Conservation (phyloP, 2,888 invertebrate species). For the Amphipoea lucens region DNA sequence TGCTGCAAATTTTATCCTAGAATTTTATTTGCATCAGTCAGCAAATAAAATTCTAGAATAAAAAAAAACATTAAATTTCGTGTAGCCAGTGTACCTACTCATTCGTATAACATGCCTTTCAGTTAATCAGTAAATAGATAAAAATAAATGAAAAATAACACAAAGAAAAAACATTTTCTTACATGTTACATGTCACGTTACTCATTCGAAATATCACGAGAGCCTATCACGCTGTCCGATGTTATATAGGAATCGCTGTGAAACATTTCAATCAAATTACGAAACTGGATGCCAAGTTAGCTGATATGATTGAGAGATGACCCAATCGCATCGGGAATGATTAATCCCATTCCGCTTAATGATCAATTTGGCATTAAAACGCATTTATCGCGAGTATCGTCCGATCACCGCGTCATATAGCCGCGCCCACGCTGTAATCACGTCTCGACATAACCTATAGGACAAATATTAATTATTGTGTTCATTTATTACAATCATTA, state of each 20-base stretch:
- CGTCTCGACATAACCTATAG: constrained; percentile 26
- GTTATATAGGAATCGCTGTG: constrained; percentile 1
- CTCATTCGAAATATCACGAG: constrained; percentile 20
- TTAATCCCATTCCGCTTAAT: constrained; percentile 34
- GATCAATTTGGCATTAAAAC: constrained; percentile 40
- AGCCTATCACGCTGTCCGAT: neutral
- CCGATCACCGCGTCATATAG: constrained; percentile 35
- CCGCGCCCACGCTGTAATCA: constrained; percentile 45
- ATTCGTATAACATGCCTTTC: constrained; percentile 14
- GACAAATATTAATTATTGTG: constrained; percentile 36
- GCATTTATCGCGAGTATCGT: constrained; percentile 27
- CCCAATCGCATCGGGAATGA: constrained; percentile 30
- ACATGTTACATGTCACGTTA: constrained; percentile 26
- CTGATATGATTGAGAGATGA: constrained; percentile 37
- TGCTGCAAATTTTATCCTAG: neutral
- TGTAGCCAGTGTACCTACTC: neutral
- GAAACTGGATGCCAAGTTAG: constrained; percentile 32
- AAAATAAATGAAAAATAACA: constrained; percentile 11
- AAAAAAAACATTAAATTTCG: neutral
- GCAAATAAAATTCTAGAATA: neutral
- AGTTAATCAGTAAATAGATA: constrained; percentile 26
- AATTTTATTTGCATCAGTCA: too few relatives aligned
- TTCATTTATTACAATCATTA: constrained; percentile 1
- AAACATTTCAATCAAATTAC: constrained; percentile 16
- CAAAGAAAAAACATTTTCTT: constrained; percentile 4